phyloP scores from a whole-genome alignment of 1,140 invertebrate genomes.

The Notospermus geniculatus region DNA sequence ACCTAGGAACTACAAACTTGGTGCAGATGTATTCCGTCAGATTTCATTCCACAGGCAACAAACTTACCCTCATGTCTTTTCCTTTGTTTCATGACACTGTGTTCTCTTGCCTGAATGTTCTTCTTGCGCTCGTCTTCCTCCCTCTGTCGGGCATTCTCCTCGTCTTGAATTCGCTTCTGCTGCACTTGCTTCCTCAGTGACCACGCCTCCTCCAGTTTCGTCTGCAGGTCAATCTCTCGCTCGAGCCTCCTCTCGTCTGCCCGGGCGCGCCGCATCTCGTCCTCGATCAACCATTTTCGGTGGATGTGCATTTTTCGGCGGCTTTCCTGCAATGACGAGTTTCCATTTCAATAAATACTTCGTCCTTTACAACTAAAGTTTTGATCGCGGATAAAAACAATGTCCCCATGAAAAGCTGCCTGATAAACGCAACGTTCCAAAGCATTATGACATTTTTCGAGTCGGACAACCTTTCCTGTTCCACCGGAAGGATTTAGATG shows the following conservation, averaged over 20 bases:
- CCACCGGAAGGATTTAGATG: not conserved
- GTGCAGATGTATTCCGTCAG: no score
- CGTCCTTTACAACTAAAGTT: not conserved
- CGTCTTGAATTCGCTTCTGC: not conserved
- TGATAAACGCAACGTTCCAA: not conserved
- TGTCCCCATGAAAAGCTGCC: not conserved
- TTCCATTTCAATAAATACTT: not conserved
- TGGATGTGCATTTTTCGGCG: conserved; percentile 5
- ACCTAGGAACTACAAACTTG: no score
- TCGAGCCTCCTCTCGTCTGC: not conserved
- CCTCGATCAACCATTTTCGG: conserved; percentile 2
- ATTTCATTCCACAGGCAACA: not conserved
- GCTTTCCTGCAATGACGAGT: not conserved
- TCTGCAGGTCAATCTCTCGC: not conserved
- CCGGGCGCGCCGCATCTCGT: not conserved
- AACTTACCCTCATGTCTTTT: not conserved
- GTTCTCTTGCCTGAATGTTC: not conserved
- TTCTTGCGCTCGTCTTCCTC: not conserved
- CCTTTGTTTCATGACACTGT: not conserved
- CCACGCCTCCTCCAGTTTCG: not conserved
- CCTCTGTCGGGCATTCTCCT: not conserved
- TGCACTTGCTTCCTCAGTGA: not conserved
- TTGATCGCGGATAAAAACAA: not conserved
- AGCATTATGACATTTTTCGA: not conserved
- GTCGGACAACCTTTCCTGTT: not conserved